A percentile compares a stretch with the other conserved stretches of the same genome.
These are phyloP conservation scores for Scaptomyza parva DNA, from an alignment of 2,888 invertebrate genomes.

Conservation along the genomic window DNA sequence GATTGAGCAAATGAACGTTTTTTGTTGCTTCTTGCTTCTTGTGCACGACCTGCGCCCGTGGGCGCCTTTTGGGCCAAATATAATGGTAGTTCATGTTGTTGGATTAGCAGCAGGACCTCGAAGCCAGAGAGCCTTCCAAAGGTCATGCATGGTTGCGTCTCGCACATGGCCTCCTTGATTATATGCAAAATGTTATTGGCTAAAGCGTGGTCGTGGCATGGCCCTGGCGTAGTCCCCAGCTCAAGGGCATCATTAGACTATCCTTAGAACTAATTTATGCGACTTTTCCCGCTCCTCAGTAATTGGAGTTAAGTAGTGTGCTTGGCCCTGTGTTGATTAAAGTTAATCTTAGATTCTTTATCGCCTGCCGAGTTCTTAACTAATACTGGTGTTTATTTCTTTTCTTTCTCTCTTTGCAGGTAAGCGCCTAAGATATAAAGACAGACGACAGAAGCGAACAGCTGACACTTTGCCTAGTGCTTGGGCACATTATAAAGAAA, in stretches of 20 bases:
- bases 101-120: slow-evolving; percentile 66
- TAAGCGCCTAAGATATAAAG: slow-evolving; percentile 23
- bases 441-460: not conserved
- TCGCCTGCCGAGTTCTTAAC: not conserved
- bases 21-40: not conserved
- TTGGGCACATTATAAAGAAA: slow-evolving; percentile 6
- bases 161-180: slow-evolving; percentile 64
- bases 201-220: not conserved
- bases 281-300: slow-evolving; percentile 14
- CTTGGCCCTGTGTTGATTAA: slow-evolving; percentile 24
- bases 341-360: slow-evolving; percentile 9
- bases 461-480: slow-evolving; percentile 2
- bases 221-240: too few relatives aligned
- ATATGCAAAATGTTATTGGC: slow-evolving; percentile 65
- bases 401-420: slow-evolving; percentile 44
- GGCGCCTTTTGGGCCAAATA: slow-evolving; percentile 37
- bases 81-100: slow-evolving; percentile 72
- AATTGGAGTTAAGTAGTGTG: slow-evolving; percentile 37
- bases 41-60: slow-evolving; percentile 20
- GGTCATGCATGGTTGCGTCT: slow-evolving; percentile 60
- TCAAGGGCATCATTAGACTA: slow-evolving; percentile 63
- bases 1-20: slow-evolving; percentile 76
- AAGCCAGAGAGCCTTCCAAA: slow-evolving; percentile 13
- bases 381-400: slow-evolving; percentile 14
- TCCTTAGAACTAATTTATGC: slow-evolving; percentile 61